Percentiles rank a stretch among this genome's conserved stretches.
Evolutionary conservation across 2,113 vertebrate genomes (phyloP).

Genomic region (Chloebia gouldiae): DNA sequence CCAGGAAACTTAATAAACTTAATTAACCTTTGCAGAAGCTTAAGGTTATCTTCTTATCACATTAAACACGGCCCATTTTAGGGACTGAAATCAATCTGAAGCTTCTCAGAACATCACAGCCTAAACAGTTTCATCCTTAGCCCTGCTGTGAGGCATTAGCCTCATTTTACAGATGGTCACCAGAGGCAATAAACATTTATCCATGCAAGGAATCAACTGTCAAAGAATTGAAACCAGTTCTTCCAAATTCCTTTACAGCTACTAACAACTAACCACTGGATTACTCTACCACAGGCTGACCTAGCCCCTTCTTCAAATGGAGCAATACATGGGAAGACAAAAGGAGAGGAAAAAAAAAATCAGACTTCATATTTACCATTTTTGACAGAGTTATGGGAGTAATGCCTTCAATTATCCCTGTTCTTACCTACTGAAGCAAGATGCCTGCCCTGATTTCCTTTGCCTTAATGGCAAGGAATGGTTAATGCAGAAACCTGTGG

Average conservation of each 20-base stretch:
- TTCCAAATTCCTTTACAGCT: neutral
- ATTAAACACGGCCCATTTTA: neutral
- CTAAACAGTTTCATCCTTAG: neutral
- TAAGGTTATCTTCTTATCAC: neutral
- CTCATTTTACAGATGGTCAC: conserved; percentile 8
- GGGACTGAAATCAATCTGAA: neutral
- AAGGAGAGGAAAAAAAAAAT: neutral
- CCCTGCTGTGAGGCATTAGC: neutral
- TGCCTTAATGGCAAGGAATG: neutral
- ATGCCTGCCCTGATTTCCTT: neutral
- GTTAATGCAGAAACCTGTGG: neutral
- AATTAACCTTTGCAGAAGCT: neutral
- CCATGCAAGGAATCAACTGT: neutral
- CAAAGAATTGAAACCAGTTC: conserved; percentile 36
- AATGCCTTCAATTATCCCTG: neutral
- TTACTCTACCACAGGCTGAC: neutral
- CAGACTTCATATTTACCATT: neutral
- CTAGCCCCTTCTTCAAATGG: neutral
- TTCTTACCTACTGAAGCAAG: neutral
- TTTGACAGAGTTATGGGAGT: neutral
- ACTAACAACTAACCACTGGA: neutral
- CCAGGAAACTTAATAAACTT: too few species aligned
- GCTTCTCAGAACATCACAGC: neutral
- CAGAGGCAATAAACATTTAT: conserved; percentile 17
- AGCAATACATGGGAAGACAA: neutral